These are phyloP conservation scores for Atta cephalotes DNA, from an alignment of 1,140 invertebrate species.

Conservation along the genomic window DNA sequence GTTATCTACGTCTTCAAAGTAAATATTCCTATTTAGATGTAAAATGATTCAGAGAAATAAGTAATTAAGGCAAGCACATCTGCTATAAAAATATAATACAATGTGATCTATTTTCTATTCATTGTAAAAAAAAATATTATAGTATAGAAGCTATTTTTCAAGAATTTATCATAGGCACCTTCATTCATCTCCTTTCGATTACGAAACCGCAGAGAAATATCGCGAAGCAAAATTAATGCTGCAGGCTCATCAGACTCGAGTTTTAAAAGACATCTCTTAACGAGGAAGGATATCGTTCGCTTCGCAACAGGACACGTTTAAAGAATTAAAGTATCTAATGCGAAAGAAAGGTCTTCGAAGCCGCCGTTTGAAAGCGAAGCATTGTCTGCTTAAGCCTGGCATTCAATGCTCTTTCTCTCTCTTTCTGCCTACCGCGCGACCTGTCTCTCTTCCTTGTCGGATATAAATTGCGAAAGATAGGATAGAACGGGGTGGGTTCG, in stretches of 20 bases:
- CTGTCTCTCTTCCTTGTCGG: slow-evolving; percentile 72
- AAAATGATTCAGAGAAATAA: neutral
- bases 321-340: slow-evolving; percentile 86
- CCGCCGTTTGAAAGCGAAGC: slow-evolving; percentile 85
- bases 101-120: neutral
- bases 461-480: slow-evolving; percentile 84
- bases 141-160: neutral
- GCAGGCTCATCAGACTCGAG: slow-evolving; percentile 44
- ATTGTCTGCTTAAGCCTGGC: slow-evolving; percentile 86
- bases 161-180: neutral
- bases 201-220: slow-evolving; percentile 30
- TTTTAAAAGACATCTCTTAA: slow-evolving; percentile 58
- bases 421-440: slow-evolving; percentile 52
- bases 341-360: slow-evolving; percentile 85
- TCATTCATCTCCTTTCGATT: slow-evolving; percentile 18
- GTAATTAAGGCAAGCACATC: neutral
- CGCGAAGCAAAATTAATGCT: slow-evolving; percentile 47
- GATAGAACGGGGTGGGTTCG: slow-evolving; percentile 74
- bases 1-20: neutral
- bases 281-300: slow-evolving; percentile 62
- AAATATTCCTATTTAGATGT: neutral
- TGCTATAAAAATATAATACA: neutral
- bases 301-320: slow-evolving; percentile 81
- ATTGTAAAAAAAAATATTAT: neutral
- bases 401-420: slow-evolving; percentile 81